These are phyloP conservation scores for Liolophura sinensis DNA, from an alignment of 1,140 invertebrate species.

Conservation along the genomic window DNA sequence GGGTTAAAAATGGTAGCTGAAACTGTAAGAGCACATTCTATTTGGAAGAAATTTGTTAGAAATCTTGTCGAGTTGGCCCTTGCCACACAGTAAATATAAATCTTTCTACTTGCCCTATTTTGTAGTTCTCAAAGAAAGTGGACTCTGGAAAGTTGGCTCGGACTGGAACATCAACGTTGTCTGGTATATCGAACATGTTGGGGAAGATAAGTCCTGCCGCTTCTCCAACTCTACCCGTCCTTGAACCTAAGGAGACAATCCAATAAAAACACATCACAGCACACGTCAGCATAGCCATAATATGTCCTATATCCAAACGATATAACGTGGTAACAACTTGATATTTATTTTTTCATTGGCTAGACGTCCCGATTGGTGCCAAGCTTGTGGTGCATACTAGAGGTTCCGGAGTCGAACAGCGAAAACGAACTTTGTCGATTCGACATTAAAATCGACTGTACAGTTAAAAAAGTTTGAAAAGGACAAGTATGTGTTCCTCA, in stretches of 20 bases:
- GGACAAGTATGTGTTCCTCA: background rate
- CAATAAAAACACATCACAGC: too few species aligned
- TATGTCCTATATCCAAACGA: too few species aligned
- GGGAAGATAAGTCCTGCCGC: too few species aligned
- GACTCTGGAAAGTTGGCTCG: conserved; percentile 50
- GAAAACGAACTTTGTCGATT: conserved; percentile 44
- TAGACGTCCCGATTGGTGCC: conserved; percentile 38
- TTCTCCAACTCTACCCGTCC: too few species aligned
- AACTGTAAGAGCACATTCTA: too few species aligned
- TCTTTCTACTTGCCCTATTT: conserved; percentile 29
- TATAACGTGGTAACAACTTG: too few species aligned
- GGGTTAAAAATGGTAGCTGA: too few species aligned
- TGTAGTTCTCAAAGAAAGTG: conserved; percentile 50
- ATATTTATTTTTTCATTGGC: background rate
- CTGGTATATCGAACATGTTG: too few species aligned
- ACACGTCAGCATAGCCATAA: too few species aligned
- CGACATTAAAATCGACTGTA: conserved; percentile 23
- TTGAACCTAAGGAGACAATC: too few species aligned
- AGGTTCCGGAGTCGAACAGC: conserved; percentile 51
- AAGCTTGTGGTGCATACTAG: conserved; percentile 44
- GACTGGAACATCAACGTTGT: conserved; percentile 5
- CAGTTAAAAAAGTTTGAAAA: background rate
- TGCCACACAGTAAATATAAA: conserved; percentile 6
- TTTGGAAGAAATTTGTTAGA: background rate
- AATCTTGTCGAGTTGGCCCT: background rate